Percentiles rank a stretch among this genome's conserved stretches.
These are phyloP conservation scores for Molanna angustata DNA, from an alignment of 2,888 invertebrate genomes.

Conservation along the genomic window DNA sequence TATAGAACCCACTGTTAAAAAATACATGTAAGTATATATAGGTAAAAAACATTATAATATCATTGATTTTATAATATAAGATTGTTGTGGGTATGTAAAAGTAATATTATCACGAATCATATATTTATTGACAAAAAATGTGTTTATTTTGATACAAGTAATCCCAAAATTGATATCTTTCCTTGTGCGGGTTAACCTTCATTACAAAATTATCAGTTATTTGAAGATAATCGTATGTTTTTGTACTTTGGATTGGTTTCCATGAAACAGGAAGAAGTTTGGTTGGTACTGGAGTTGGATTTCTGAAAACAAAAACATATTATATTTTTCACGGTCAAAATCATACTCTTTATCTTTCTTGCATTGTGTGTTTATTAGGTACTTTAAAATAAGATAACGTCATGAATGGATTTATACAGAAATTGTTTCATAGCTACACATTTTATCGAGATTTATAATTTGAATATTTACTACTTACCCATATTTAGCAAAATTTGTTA, in stretches of 20 bases:
- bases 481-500: conserved; percentile 52
- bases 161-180: conserved; percentile 25
- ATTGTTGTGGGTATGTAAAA: no score
- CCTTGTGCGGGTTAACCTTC: conserved; percentile 17
- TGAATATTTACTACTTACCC: conserved; percentile 44
- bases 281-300: conserved; percentile 23
- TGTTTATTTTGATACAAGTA: neutral
- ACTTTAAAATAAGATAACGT: no score
- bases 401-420: no score
- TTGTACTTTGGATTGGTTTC: conserved; percentile 23
- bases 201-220: conserved; percentile 17
- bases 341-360: neutral
- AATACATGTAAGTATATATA: no score
- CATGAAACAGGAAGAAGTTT: conserved; percentile 19
- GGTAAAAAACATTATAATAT: no score
- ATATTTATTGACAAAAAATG: no score
- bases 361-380: no score
- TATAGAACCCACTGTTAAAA: no score
- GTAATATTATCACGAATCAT: no score
- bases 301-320: conserved; percentile 30
- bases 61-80: no score
- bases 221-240: conserved; percentile 22
- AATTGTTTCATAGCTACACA: no score
- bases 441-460: conserved; percentile 24
- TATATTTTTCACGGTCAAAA: neutral